Conservation (phyloP, 2,797 vertebrate species). For the Ambastaia sidthimunki region DNA sequence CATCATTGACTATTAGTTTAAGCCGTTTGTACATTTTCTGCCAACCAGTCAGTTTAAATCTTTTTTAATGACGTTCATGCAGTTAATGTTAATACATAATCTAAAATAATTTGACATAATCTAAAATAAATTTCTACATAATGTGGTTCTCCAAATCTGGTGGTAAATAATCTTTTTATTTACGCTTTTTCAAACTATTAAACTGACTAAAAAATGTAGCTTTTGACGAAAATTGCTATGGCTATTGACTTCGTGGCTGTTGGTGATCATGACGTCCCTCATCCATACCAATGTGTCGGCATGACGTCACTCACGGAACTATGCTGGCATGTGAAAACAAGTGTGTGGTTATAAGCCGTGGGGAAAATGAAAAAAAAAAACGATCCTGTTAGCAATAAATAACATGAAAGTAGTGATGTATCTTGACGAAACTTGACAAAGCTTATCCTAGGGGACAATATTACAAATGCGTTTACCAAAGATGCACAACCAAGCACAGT, state of each 20-base stretch:
- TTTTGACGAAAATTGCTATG: neutral
- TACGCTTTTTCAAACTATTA: too few relatives aligned
- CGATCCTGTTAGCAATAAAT: neutral
- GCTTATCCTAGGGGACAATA: neutral
- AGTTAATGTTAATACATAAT: too few relatives aligned
- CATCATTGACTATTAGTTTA: too few relatives aligned
- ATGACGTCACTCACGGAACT: slow-evolving; percentile 51
- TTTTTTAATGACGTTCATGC: too few relatives aligned
- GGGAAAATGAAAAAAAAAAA: neutral
- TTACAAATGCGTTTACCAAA: neutral
- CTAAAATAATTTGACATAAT: too few relatives aligned
- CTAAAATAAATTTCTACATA: too few relatives aligned
- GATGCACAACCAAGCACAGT: neutral
- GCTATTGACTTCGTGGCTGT: neutral
- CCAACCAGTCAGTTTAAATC: too few relatives aligned
- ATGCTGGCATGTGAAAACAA: slow-evolving; percentile 52
- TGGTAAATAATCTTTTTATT: too few relatives aligned
- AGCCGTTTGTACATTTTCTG: too few relatives aligned
- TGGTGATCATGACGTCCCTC: slow-evolving; percentile 54
- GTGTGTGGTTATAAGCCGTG: slow-evolving; percentile 15
- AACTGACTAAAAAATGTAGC: neutral
- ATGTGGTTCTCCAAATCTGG: too few relatives aligned
- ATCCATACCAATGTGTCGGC: slow-evolving; percentile 16
- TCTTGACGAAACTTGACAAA: neutral
- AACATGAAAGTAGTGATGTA: neutral